These are phyloP conservation scores for Enteromius trimaculatus DNA, from an alignment of 2,797 vertebrate species.

Conservation along the genomic window DNA sequence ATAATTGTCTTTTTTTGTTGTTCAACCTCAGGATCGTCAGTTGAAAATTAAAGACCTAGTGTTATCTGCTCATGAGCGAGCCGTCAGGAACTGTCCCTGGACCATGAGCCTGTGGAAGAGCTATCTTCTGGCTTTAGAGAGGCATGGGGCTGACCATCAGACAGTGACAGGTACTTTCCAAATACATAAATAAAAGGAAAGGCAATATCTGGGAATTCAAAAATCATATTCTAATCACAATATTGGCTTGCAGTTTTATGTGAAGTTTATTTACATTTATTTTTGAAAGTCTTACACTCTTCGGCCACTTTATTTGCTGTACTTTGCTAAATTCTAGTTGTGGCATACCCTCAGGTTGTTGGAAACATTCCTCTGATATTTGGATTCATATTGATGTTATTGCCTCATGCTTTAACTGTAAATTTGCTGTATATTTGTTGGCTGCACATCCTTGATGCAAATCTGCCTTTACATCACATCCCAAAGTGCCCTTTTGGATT, in stretches of 20 bases:
- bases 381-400: background rate
- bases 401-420: background rate
- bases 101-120: slow-evolving; percentile 93
- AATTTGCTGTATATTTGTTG: slow-evolving; percentile 61
- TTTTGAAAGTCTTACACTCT: background rate
- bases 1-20: background rate
- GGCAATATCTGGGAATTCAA: background rate
- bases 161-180: slow-evolving; percentile 80
- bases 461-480: slow-evolving; percentile 62
- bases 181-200: background rate
- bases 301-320: background rate
- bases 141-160: slow-evolving; percentile 85
- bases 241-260: background rate
- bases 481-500: slow-evolving; percentile 18
- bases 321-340: background rate
- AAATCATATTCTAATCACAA: background rate
- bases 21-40: slow-evolving; percentile 84
- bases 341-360: background rate
- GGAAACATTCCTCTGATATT: background rate
- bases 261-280: background rate
- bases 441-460: slow-evolving; percentile 66
- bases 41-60: slow-evolving; percentile 93
- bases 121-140: slow-evolving; percentile 91
- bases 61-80: slow-evolving; percentile 87
- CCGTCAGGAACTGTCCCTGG: slow-evolving; percentile 97